These are phyloP conservation scores for Rallus crepitans DNA, from an alignment of 2,797 vertebrate genomes.

Conservation along the genomic window DNA sequence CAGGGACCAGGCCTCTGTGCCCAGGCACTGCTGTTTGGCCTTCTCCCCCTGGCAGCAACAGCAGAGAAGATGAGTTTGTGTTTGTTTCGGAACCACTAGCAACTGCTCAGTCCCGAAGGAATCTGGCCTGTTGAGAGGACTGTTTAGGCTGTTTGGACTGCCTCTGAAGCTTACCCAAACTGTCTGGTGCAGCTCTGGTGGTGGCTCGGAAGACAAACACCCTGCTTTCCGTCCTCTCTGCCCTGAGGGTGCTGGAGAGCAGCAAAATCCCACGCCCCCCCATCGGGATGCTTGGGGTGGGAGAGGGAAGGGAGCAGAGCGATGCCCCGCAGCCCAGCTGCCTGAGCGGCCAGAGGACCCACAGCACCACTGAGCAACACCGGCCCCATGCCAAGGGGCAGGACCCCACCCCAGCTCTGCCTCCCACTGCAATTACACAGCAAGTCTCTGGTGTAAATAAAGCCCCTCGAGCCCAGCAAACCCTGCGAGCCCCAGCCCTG, in stretches of 20 bases:
- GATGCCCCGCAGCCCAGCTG: too few species aligned
- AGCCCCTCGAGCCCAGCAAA: neutral
- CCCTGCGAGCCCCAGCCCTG: neutral
- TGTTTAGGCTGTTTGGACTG: neutral
- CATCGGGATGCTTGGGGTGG: too few species aligned
- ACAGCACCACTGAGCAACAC: neutral
- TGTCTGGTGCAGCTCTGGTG: neutral
- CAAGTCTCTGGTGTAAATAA: neutral
- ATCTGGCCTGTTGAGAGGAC: neutral
- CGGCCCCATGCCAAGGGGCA: neutral
- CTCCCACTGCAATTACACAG: neutral
- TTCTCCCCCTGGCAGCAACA: neutral
- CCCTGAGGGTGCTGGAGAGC: accelerated
- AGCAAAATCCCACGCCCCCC: too few species aligned
- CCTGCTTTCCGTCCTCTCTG: neutral
- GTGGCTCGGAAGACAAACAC: neutral
- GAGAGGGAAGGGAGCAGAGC: too few species aligned
- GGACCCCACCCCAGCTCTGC: accelerated
- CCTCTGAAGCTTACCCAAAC: neutral
- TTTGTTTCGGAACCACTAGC: conserved; percentile 33
- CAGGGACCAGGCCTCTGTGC: accelerated
- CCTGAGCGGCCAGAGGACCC: too few species aligned
- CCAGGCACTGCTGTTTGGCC: neutral
- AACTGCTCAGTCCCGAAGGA: neutral
- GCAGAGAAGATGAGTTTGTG: neutral